Percentiles rank a stretch among this genome's conserved stretches.
These are phyloP conservation scores for Chelonus insularis DNA, from an alignment of 1,140 invertebrate species.

Conservation along the genomic window DNA sequence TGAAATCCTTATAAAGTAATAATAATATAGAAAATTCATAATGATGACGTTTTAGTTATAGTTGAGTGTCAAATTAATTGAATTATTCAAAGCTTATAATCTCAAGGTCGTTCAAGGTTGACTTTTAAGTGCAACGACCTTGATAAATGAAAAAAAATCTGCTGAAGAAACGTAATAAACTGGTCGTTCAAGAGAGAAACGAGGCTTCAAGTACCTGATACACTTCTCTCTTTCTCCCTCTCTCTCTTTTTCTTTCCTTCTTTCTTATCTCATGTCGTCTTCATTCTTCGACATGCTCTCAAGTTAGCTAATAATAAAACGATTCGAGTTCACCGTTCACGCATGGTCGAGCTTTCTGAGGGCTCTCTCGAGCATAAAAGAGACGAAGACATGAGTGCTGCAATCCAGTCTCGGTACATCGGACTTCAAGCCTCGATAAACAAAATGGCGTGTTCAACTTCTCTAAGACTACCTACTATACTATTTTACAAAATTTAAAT, in stretches of 20 bases:
- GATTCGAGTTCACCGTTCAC: conserved; percentile 15
- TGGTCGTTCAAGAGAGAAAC: conserved; percentile 1
- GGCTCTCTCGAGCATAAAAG: neutral
- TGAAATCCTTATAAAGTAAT: too few species aligned
- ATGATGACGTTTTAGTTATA: too few species aligned
- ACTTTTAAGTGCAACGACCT: neutral
- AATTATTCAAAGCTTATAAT: too few species aligned
- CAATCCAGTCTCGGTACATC: conserved; percentile 9
- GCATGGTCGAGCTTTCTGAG: neutral
- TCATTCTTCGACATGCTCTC: neutral
- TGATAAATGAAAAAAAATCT: neutral
- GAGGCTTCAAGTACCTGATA: neutral
- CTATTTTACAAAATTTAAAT: too few species aligned
- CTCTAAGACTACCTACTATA: too few species aligned
- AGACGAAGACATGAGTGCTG: neutral
- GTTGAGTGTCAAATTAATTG: too few species aligned
- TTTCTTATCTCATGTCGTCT: neutral
- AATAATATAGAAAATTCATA: too few species aligned
- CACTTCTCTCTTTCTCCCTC: neutral
- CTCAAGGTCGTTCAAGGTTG: neutral
- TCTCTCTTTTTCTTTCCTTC: neutral
- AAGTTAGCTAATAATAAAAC: conserved; percentile 5
- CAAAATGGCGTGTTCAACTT: neutral
- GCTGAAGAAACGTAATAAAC: conserved; percentile 14
- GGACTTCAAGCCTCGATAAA: conserved; percentile 4